These are phyloP conservation scores for Drosophila equinoxialis DNA, from an alignment of 1,140 invertebrate species.

Conservation along the genomic window DNA sequence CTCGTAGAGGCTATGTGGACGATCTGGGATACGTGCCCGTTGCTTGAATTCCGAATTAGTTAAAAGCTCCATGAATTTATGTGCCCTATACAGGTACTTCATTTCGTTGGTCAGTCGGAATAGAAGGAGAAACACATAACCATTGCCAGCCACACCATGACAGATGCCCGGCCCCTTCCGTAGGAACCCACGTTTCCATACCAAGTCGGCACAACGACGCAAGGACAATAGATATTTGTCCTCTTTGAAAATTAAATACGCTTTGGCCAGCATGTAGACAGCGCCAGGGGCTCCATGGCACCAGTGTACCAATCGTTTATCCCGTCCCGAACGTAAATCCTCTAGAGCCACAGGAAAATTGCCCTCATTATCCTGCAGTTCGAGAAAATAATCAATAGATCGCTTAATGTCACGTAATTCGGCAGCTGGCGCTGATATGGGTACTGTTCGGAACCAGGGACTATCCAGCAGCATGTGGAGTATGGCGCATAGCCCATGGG, in stretches of 20 bases:
- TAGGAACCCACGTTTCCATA: constrained; percentile 91
- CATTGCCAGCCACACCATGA: constrained; percentile 93
- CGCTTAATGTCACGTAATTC: constrained; percentile 85
- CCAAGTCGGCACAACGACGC: constrained; percentile 88
- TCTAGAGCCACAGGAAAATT: constrained; percentile 92
- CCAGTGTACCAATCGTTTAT: constrained; percentile 91
- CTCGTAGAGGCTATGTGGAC: constrained; percentile 92
- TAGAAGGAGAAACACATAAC: constrained; percentile 92
- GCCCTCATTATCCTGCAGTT: constrained; percentile 87
- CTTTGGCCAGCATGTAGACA: constrained; percentile 91
- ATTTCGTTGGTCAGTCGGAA: constrained; percentile 89
- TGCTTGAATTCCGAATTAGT: constrained; percentile 87
- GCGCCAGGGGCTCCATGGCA: constrained; percentile 94
- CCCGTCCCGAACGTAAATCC: constrained; percentile 84
- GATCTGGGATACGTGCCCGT: constrained; percentile 90
- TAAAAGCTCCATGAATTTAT: constrained; percentile 91
- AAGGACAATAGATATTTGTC: constrained; percentile 89
- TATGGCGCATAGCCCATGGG: constrained; percentile 89
- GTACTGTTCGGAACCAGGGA: constrained; percentile 77
- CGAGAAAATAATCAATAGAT: constrained; percentile 85
- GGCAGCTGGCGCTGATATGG: constrained; percentile 84
- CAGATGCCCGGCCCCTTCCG: constrained; percentile 93
- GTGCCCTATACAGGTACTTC: constrained; percentile 89
- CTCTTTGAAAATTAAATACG: constrained; percentile 90
- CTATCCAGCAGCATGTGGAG: constrained; percentile 84